Evolutionary conservation across 1,140 invertebrate genomes (phyloP).

Genomic region (Eupristina koningsbergeri): DNA sequence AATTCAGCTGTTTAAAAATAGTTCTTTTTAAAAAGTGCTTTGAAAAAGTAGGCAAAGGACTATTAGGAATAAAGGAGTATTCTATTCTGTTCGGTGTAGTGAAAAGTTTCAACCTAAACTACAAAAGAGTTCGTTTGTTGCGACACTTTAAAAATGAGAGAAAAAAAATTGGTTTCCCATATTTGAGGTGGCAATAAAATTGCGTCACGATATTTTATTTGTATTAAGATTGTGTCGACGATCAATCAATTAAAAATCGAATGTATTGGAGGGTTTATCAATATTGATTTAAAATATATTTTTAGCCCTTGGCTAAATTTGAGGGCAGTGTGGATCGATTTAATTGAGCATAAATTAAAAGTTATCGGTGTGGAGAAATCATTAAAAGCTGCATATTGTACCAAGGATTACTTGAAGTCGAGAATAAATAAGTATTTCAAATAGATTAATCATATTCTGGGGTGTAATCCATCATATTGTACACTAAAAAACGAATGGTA

Average conservation of each 20-base stretch:
- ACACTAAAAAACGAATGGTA: background rate
- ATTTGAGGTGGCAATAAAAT: background rate
- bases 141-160: background rate
- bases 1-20: too few relatives aligned
- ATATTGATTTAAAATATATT: background rate
- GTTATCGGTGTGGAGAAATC: background rate
- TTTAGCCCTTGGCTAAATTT: background rate
- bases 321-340: background rate
- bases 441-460: background rate
- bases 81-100: too few relatives aligned
- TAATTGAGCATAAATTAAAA: slow-evolving; percentile 7
- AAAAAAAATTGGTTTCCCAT: background rate
- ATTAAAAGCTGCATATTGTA: too few relatives aligned
- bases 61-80: too few relatives aligned
- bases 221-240: background rate
- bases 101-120: too few relatives aligned
- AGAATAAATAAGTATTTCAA: background rate
- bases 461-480: background rate
- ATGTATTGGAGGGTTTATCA: background rate
- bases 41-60: too few relatives aligned
- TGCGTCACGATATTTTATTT: background rate
- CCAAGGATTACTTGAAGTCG: background rate
- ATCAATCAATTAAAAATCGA: background rate
- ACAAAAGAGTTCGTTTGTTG: background rate
- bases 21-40: too few relatives aligned